Percentiles rank a stretch among this genome's conserved stretches.
phyloP scores from a whole-genome alignment of 1,140 invertebrate genomes.

The Drosophila sturtevanti region DNA sequence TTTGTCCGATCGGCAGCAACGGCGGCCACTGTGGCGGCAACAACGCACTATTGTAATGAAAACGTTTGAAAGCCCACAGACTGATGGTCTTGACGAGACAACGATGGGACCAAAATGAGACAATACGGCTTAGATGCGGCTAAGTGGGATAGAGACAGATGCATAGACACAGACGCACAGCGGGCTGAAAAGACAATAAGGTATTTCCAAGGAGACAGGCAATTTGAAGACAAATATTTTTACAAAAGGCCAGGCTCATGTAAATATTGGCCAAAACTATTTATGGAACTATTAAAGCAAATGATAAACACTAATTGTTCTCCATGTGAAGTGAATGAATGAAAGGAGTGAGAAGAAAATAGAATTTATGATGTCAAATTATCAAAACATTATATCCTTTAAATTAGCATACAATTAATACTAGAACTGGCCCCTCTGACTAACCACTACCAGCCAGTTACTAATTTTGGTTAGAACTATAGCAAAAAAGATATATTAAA shows the following conservation, averaged over 20 bases:
- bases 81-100: constrained; percentile 36
- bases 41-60: constrained; percentile 60
- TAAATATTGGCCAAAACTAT: constrained; percentile 61
- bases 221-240: constrained; percentile 61
- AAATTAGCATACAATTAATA: too few species aligned
- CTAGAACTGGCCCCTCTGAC: too few species aligned
- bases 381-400: constrained; percentile 18
- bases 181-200: constrained; percentile 9
- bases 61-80: constrained; percentile 58
- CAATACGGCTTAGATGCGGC: constrained; percentile 12
- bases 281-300: constrained; percentile 56
- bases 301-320: constrained; percentile 46
- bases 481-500: too few species aligned
- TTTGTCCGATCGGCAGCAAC: constrained; percentile 75
- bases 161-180: constrained; percentile 42
- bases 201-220: constrained; percentile 17
- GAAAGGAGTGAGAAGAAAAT: not conserved
- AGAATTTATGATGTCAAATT: constrained; percentile 28
- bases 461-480: too few species aligned
- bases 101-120: constrained; percentile 27
- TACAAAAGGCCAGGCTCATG: constrained; percentile 56
- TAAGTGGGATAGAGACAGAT: constrained; percentile 29
- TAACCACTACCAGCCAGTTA: too few species aligned
- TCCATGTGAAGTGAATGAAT: constrained; percentile 1
- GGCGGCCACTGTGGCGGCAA: constrained; percentile 46